Percentiles rank a stretch among this genome's conserved stretches.
phyloP scores from a whole-genome alignment of 2,113 vertebrate genomes.

The Cebidichthys violaceus region DNA sequence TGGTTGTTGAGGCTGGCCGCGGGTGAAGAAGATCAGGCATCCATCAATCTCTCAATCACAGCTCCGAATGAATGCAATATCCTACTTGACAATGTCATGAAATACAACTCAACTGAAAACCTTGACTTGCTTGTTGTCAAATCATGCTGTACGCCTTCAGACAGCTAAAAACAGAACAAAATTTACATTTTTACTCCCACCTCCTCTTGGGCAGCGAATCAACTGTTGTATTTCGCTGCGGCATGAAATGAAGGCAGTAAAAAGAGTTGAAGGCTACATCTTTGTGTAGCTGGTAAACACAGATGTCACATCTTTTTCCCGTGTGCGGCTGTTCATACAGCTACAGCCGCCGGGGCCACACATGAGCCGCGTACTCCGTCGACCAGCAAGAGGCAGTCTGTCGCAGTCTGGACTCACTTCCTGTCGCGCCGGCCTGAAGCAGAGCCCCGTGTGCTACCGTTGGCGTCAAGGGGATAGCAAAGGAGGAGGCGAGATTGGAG shows the following conservation, averaged over 20 bases:
- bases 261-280: conserved; percentile 28
- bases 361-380: conserved; percentile 27
- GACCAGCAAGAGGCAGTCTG: conserved; percentile 36
- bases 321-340: conserved; percentile 43
- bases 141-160: conserved; percentile 3
- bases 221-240: conserved; percentile 20
- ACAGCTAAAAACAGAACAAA: conserved; percentile 5
- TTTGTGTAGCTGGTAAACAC: conserved; percentile 46
- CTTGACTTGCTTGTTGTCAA: neutral
- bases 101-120: conserved; percentile 9
- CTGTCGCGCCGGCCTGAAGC: conserved; percentile 19
- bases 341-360: conserved; percentile 17
- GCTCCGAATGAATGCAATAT: conserved; percentile 29
- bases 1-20: neutral
- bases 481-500: conserved; percentile 3
- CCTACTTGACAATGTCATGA: conserved; percentile 13
- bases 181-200: neutral
- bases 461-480: conserved; percentile 12
- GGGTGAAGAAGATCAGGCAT: conserved; percentile 2
- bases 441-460: neutral
- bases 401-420: conserved; percentile 43
- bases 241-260: conserved; percentile 33
- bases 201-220: neutral
- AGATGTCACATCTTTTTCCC: conserved; percentile 45
- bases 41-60: conserved; percentile 11